Percentiles rank a stretch among this genome's conserved stretches.
Evolutionary conservation across 2,888 invertebrate species (phyloP).

Genomic region (Drosophila histrio): DNA sequence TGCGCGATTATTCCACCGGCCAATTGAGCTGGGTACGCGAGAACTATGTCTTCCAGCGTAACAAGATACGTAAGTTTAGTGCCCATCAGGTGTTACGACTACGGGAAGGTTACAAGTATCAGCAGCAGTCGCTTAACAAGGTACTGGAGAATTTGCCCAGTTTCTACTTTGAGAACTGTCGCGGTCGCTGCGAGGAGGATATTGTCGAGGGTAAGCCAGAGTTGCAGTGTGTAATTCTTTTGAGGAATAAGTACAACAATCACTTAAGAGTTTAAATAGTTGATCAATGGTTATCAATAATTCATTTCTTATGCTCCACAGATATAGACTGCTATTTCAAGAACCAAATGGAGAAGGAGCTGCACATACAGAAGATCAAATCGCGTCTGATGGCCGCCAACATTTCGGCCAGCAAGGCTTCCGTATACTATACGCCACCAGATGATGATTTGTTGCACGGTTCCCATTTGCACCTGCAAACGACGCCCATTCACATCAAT

Average conservation of each 20-base stretch:
- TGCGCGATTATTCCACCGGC: constrained; percentile 95
- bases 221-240: neutral
- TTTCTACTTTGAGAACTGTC: constrained; percentile 96
- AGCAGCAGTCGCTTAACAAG: constrained; percentile 97
- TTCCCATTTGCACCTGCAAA: constrained; percentile 83
- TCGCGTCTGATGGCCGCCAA: constrained; percentile 76
- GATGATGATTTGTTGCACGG: constrained; percentile 72
- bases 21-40: constrained; percentile 97
- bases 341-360: constrained; percentile 80
- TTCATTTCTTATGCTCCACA: constrained; percentile 25
- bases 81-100: constrained; percentile 94
- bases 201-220: constrained; percentile 81
- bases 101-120: constrained; percentile 97
- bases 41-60: constrained; percentile 97
- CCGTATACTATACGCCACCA: constrained; percentile 92
- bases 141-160: constrained; percentile 96
- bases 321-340: constrained; percentile 84
- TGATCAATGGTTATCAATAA: neutral
- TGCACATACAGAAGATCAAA: constrained; percentile 78
- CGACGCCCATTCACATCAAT: constrained; percentile 85
- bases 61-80: constrained; percentile 97
- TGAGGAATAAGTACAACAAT: too few species aligned
- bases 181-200: constrained; percentile 89
- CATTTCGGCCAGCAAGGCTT: constrained; percentile 87
- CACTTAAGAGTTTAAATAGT: neutral